Conservation (phyloP, 2,113 vertebrate genomes). For the Caloenas nicobarica region DNA sequence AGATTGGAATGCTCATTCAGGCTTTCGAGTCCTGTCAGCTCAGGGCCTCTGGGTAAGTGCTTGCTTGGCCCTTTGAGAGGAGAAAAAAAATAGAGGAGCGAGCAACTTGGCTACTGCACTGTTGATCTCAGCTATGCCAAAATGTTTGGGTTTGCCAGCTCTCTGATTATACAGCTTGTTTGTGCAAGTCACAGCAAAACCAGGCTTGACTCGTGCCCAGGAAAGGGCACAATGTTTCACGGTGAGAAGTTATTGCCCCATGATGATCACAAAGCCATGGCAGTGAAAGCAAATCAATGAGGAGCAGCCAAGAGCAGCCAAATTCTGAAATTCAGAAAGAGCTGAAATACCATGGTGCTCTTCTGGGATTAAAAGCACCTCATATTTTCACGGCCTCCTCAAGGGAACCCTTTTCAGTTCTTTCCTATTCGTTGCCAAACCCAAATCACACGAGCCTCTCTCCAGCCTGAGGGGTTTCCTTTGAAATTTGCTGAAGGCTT, state of each 20-base stretch:
- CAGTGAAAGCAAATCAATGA: neutral
- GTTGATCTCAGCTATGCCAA: neutral
- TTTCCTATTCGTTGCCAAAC: neutral
- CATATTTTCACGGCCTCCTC: neutral
- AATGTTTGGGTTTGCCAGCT: conserved; percentile 20
- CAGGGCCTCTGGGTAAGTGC: neutral
- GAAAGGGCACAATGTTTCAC: neutral
- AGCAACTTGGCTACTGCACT: neutral
- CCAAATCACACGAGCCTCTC: neutral
- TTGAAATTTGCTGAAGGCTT: neutral
- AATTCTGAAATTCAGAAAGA: neutral
- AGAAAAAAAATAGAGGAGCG: neutral
- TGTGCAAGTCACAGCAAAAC: conserved; percentile 41
- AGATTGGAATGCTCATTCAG: conserved; percentile 29
- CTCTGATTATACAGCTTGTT: conserved; percentile 23
- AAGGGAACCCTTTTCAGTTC: neutral
- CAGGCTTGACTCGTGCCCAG: neutral
- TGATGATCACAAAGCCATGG: neutral
- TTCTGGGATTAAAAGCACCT: neutral
- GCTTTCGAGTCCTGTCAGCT: conserved; percentile 28
- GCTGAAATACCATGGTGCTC: neutral
- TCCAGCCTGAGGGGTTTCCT: neutral
- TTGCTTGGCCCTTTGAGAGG: neutral
- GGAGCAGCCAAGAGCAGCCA: neutral
- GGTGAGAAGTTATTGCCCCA: neutral